These are phyloP conservation scores for Brachyalestes nurse DNA, from an alignment of 2,797 vertebrate species.

Conservation along the genomic window DNA sequence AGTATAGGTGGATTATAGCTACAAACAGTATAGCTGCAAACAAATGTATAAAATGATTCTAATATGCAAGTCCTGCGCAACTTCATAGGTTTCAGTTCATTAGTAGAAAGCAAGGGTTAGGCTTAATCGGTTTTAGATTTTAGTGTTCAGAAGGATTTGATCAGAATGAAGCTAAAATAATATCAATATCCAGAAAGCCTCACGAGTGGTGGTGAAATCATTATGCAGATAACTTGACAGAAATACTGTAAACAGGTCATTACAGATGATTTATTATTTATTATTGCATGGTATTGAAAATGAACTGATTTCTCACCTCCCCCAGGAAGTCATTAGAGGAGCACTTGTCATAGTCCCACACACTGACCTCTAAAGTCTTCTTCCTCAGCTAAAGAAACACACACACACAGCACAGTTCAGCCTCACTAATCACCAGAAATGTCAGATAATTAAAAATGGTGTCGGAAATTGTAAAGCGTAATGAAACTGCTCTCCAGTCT, in stretches of 20 bases:
- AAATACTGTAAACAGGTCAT: too few species aligned
- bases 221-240: too few species aligned
- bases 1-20: too few species aligned
- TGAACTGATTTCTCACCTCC: slow-evolving; percentile 83
- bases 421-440: too few species aligned
- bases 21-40: not conserved
- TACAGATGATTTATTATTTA: too few species aligned
- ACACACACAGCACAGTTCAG: slow-evolving; percentile 21
- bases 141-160: too few species aligned
- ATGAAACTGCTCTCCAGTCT: not conserved
- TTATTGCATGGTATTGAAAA: not conserved
- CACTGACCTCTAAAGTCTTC: slow-evolving; percentile 97
- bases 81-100: not conserved
- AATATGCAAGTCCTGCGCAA: not conserved
- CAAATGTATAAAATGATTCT: not conserved
- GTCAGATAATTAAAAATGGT: not conserved
- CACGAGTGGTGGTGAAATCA: too few species aligned
- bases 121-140: too few species aligned
- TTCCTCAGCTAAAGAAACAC: slow-evolving; percentile 88
- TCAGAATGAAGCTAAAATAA: too few species aligned
- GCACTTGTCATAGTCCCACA: slow-evolving; percentile 98
- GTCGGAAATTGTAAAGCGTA: not conserved
- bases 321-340: slow-evolving; percentile 98
- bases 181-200: too few species aligned
- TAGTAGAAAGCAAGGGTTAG: too few species aligned